Evolutionary conservation across 2,113 vertebrate species (phyloP), one percentile per base, ranked within the genome.

Genomic region (Stercorarius parasiticus): DNA sequence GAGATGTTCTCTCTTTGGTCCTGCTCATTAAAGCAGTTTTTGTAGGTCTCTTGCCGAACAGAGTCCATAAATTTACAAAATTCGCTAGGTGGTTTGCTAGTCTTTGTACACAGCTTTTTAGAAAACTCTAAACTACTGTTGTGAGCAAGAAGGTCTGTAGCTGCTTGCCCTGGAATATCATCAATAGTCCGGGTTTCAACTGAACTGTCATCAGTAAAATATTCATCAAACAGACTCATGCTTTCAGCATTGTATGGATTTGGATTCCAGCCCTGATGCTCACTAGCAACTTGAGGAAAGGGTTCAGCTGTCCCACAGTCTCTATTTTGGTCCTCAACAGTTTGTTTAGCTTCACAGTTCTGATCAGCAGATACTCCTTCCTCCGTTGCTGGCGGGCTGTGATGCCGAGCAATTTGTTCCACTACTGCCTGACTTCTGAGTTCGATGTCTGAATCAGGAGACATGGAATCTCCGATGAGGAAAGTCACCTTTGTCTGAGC

Each of bases 391-490:
- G 98, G 97, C 43, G 98, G 98, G 97, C 97, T 98, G 96, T 99
- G 98, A 92, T 98, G 98, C 95, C 98, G 98, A 36, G 92, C 97
- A 38, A 99, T 98, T 83, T 99, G 98, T 95, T 99, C 98, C 80
- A 96, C 98, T 82, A 99, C 97, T 26, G 97, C 98, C 93, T 98
- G 98, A 71, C 98, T 98, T 40, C 99, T 95, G 71, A 99, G 98
- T 81, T 99, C 99, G 13, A 99, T 99, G 98, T 99, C 99, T 7
- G 99, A 99, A 43, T 99, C 99, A 1, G 99, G 99, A 8, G 99
- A 99, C 99, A 99, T 99, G 86, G 99, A 99, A 94, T 99, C 99
- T 12, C 99, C 99, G 26, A 99, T 99, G 88, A 99, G 98, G 97
- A 99, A 99, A 55, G 99, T 99, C 95, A 99, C 99, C 96, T 99